These are phyloP conservation scores for Pseudomugil gertrudae DNA, from an alignment of 2,797 vertebrate genomes.

Conservation along the genomic window DNA sequence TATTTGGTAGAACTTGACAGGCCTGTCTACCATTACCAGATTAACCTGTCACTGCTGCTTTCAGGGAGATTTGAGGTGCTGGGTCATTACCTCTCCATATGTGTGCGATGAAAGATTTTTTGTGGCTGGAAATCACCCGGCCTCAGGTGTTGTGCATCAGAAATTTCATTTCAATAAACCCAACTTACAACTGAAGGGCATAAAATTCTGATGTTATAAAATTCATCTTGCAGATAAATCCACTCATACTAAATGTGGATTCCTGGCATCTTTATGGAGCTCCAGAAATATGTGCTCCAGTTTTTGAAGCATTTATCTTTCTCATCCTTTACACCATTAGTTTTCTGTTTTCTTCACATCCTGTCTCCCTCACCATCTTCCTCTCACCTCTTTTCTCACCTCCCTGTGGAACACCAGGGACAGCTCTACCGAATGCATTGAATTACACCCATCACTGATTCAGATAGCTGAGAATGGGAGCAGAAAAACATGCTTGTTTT, in stretches of 20 bases:
- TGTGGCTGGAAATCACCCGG: background rate
- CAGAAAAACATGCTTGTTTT: slow-evolving; percentile 46
- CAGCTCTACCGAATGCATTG: slow-evolving; percentile 58
- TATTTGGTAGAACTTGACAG: background rate
- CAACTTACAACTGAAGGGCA: background rate
- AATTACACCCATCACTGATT: slow-evolving; percentile 76
- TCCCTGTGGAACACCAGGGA: slow-evolving; percentile 51
- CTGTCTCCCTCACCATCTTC: slow-evolving; percentile 33
- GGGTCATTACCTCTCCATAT: background rate
- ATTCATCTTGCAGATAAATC: background rate
- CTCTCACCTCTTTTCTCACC: slow-evolving; percentile 41
- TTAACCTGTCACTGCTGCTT: slow-evolving; percentile 11
- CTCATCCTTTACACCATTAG: slow-evolving; percentile 15
- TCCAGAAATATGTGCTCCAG: background rate
- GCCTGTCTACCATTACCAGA: background rate
- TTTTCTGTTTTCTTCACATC: slow-evolving; percentile 37
- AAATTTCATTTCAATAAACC: background rate
- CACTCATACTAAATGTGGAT: background rate
- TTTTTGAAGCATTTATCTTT: slow-evolving; percentile 22
- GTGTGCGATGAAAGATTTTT: background rate
- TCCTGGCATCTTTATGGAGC: background rate
- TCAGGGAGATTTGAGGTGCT: slow-evolving; percentile 10
- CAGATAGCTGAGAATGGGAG: slow-evolving; percentile 40
- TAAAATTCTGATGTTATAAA: background rate
- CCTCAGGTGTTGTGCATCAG: background rate